These are phyloP conservation scores for Poeciliopsis turneri DNA, from an alignment of 2,797 vertebrate genomes.

Conservation along the genomic window DNA sequence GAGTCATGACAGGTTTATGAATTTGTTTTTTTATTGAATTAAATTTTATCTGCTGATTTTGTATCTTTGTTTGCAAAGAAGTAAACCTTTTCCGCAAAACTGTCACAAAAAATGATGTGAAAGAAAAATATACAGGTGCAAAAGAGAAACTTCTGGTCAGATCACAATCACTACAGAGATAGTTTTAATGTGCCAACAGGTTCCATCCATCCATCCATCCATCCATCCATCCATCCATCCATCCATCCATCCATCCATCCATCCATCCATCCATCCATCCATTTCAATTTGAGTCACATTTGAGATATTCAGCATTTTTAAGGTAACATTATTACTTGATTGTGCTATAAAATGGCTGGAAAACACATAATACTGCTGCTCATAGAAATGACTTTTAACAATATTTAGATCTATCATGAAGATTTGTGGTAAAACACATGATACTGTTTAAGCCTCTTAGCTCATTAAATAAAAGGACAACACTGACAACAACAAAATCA, in stretches of 20 bases:
- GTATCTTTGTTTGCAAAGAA: neutral
- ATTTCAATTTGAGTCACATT: no score
- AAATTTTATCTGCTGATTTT: neutral
- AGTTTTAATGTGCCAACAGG: neutral
- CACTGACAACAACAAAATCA: neutral
- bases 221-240: no score
- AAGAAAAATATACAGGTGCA: no score
- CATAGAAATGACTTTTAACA: neutral
- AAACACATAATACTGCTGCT: neutral
- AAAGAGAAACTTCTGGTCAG: no score
- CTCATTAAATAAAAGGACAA: neutral
- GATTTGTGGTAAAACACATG: neutral
- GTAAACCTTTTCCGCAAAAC: neutral
- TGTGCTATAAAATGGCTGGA: no score
- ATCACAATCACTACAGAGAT: no score
- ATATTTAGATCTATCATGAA: neutral
- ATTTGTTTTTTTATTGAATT: neutral
- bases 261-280: no score
- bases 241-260: no score
- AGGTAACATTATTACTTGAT: no score
- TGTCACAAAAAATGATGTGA: neutral
- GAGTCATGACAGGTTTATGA: neutral
- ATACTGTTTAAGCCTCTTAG: neutral
- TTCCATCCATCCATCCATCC: no score
- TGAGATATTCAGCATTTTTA: no score